These are phyloP conservation scores for Xylocopa sonorina DNA, from an alignment of 1,140 invertebrate genomes.

Conservation along the genomic window DNA sequence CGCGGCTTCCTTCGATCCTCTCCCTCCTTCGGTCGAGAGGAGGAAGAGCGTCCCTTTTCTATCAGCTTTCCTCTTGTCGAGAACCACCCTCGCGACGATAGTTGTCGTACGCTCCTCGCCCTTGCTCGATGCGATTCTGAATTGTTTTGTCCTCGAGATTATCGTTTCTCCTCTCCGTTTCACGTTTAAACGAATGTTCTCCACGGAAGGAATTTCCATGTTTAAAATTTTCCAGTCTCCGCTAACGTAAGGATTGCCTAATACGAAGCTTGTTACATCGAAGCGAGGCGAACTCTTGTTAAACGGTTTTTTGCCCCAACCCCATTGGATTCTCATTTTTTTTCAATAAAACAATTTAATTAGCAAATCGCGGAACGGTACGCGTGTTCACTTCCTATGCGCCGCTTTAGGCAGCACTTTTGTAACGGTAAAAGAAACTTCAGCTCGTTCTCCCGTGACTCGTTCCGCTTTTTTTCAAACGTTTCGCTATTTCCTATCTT, in stretches of 20 bases:
- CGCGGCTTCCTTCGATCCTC: conserved; percentile 49
- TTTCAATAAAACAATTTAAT: background rate
- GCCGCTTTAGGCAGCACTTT: conserved; percentile 18
- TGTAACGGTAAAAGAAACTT: conserved; percentile 46
- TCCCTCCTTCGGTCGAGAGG: conserved; percentile 1
- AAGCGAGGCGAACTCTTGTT: too few relatives aligned
- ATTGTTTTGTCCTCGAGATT: too few relatives aligned
- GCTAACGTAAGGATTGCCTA: too few relatives aligned
- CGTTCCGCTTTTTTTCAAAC: conserved; percentile 9
- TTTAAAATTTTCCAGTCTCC: too few relatives aligned
- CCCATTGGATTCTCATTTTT: background rate
- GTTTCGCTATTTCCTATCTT: background rate
- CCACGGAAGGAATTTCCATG: too few relatives aligned
- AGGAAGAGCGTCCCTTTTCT: conserved; percentile 32
- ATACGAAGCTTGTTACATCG: too few relatives aligned
- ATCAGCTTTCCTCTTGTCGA: conserved; percentile 19
- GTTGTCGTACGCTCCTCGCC: conserved; percentile 3
- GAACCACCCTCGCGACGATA: background rate
- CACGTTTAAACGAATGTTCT: too few relatives aligned
- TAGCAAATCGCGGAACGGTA: background rate
- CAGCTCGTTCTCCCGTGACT: conserved; percentile 31
- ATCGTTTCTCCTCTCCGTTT: too few relatives aligned
- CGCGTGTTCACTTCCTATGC: background rate
- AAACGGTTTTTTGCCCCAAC: background rate
- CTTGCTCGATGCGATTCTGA: too few relatives aligned